Base-by-base conservation (phyloP, 2,888 invertebrate species). In the Gortyna flavago region DNA sequence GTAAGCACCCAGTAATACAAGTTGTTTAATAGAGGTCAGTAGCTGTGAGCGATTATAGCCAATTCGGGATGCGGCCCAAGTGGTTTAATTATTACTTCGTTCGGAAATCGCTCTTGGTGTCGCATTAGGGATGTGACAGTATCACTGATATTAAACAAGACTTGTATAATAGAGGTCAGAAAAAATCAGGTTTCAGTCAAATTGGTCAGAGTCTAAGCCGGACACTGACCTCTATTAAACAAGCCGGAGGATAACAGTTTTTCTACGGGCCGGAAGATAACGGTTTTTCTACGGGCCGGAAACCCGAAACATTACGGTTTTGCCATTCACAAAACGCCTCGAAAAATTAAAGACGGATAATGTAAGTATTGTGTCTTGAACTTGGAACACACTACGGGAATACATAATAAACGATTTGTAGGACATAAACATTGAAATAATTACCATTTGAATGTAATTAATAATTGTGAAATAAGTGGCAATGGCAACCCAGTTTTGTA, bases 401-500 rank as follows among this genome's bases (percentile, higher is more conserved):
- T 67, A 38, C 16, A 68, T 38, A 6, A 29, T 66, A 9, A 29
- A 29, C 11, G 44, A 66, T 44, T 21, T 44, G 13, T 29, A 21
- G 6, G 5, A 16, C 25, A 32, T 16, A 59, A 51, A 51, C 5
- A 2, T 38, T 68, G n/a, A 62, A 62, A 38, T n/a, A 57, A 13
- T 25, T 8, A 25, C 2, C 11, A 32, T 29, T 54, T 41, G 21
- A 21, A 13, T 18, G 16, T 25, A 29, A 35, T 35, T 41, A 18
- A 41, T 48, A 35, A 64, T 61, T 61, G 18, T 16, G 1, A 54
- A 65, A 25, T 59, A 67, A 85, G 29, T 91, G 91, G 92, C 87
- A 90, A 92, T 91, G 92, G 92, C 87, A 90, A 92, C 92, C 80
- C 91, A 84, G 70, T 68, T 66, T 70, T 29, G 80, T 89, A 90